Percentiles rank a stretch among this genome's conserved stretches.
Conservation (phyloP, 23 tunicate genomes). For the Halocynthia aurantium region DNA sequence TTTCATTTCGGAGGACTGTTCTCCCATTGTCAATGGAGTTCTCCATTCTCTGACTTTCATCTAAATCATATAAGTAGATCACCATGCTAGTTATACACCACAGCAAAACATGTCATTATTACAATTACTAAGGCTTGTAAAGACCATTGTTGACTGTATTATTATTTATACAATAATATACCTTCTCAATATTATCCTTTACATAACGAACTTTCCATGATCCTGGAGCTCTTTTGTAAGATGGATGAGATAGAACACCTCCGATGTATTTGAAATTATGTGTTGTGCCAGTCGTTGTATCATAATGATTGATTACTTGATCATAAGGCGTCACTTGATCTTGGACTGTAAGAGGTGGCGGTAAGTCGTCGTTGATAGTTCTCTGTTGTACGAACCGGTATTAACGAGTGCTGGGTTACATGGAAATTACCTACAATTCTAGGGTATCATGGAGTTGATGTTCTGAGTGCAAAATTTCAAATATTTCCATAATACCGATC, state of each 20-base stretch:
- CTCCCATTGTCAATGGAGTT: slow-evolving; percentile 71
- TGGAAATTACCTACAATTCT: neutral
- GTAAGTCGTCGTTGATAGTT: slow-evolving; percentile 62
- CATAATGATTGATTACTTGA: slow-evolving; percentile 55
- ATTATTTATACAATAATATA: slow-evolving; percentile 14
- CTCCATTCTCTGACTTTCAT: slow-evolving; percentile 75
- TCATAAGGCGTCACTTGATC: slow-evolving; percentile 68
- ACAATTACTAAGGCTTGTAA: neutral
- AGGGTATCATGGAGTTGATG: neutral
- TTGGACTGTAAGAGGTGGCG: slow-evolving; percentile 52
- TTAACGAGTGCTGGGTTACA: neutral
- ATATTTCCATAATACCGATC: too few relatives aligned
- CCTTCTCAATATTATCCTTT: slow-evolving; percentile 80
- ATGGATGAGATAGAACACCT: slow-evolving; percentile 54
- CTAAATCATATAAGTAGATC: slow-evolving; percentile 9
- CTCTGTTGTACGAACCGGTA: slow-evolving; percentile 16
- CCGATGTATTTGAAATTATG: slow-evolving; percentile 77
- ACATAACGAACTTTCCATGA: slow-evolving; percentile 89
- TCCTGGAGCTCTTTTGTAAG: slow-evolving; percentile 67
- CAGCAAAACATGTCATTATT: neutral
- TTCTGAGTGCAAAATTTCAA: too few relatives aligned
- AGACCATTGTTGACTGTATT: neutral
- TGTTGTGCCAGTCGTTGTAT: slow-evolving; percentile 84
- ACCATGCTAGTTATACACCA: neutral
- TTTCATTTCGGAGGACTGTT: slow-evolving; percentile 67